Base-by-base conservation (phyloP, 1,140 invertebrate genomes). In the Macrotrachela quadricornifera region DNA sequence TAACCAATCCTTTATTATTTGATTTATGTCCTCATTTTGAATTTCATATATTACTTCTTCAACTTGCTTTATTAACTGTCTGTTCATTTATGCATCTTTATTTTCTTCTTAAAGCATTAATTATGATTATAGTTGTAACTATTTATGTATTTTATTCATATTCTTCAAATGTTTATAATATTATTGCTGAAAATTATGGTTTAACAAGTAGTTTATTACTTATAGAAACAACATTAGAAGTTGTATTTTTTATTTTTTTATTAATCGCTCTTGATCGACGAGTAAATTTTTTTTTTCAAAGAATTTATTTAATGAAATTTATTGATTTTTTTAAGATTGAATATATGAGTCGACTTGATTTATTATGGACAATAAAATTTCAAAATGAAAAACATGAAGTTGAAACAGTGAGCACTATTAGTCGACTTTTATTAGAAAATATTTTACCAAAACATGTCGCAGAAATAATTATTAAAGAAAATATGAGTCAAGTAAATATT, bases 401-500 rank as follows among this genome's bases (percentile, higher is more conserved):
- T 17, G 61, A 67, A 51, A 57, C 57, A 14, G 66, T 62, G 18
- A 62, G 60, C 17, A 60, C 59, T 13, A 57, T 67, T 15, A 69
- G 63, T 54, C 64, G 63, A 50, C 58, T 65, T 40, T 55, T 69
- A 10, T 70, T 92, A 38, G 86, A 86, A 68, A 94, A 94, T 71
- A 77, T 94, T 56, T 73, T 94, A 41, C 87, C 87, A 10, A 77
- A 81, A 49, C 85, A 90, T 71, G 87, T 94, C 39, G 85, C 85
- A 39, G 82, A 81, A 30, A 85, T 91, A 70, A 92, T 95, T 71
- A 72, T 92, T 49, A 82, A 61, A n/a, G 69, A 39, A 62, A 65
- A 42, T 56, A 64, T 68, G 37, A 62, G 64, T 41, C 56, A 64
- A 52, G 65, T 68, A 45, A 70, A 70, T 53, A 55, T 57, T 55